Percentiles rank a stretch among this genome's conserved stretches.
Evolutionary conservation across 2,888 invertebrate species (phyloP).

Genomic region (Drosophila pegasa): DNA sequence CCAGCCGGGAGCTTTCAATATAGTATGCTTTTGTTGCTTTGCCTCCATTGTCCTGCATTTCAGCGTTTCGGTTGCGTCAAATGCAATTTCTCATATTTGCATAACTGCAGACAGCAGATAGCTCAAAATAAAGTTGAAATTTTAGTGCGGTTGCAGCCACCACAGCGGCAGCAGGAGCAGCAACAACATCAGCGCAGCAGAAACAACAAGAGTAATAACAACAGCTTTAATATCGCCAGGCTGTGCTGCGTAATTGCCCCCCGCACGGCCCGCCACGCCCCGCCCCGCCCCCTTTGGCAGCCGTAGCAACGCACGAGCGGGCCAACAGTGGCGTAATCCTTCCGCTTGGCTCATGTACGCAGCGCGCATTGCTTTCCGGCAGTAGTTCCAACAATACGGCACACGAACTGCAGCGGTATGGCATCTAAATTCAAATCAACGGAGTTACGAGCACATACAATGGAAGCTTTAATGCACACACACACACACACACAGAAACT

Average conservation of each 20-base stretch:
- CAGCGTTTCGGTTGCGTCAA: conserved; percentile 63
- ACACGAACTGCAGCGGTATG: conserved; percentile 36
- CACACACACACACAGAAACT: conserved; percentile 10
- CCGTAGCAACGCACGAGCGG: conserved; percentile 3
- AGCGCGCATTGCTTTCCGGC: conserved; percentile 65
- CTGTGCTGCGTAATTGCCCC: conserved; percentile 70
- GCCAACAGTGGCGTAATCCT: conserved; percentile 51
- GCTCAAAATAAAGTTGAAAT: conserved; percentile 79
- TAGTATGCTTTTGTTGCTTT: conserved; percentile 71
- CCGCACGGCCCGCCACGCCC: conserved; percentile 9
- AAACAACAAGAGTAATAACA: conserved; percentile 36
- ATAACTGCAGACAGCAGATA: conserved; percentile 80
- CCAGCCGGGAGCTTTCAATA: conserved; percentile 62
- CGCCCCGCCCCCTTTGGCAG: neutral
- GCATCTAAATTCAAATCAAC: conserved; percentile 70
- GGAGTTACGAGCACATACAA: conserved; percentile 66
- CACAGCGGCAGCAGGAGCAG: conserved; percentile 19
- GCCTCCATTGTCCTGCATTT: conserved; percentile 69
- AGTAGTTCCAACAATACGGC: conserved; percentile 63
- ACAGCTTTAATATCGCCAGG: conserved; percentile 74
- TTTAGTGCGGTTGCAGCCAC: conserved; percentile 51
- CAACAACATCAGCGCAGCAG: conserved; percentile 6
- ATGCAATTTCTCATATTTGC: conserved; percentile 80
- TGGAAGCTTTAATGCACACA: conserved; percentile 11
- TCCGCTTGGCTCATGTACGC: conserved; percentile 64